phyloP scores from a whole-genome alignment of 1,140 invertebrate genomes.

The Gryon sp. region DNA sequence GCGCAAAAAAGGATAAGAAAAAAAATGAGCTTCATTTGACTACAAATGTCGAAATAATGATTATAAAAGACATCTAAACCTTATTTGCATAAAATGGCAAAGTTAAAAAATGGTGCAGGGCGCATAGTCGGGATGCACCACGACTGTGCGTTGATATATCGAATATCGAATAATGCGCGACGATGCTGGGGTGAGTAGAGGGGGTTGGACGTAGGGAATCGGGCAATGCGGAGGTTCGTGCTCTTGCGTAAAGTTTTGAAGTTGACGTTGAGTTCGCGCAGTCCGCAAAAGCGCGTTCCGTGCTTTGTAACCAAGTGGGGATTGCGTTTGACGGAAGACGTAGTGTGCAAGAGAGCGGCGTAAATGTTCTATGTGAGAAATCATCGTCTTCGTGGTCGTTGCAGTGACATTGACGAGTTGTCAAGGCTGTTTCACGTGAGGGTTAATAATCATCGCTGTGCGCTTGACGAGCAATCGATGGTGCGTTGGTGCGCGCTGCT shows the following conservation, averaged over 20 bases:
- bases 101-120: neutral
- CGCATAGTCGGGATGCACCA: neutral
- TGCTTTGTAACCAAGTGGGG: too few species aligned
- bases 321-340: neutral
- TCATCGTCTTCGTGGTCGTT: neutral
- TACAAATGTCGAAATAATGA: neutral
- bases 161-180: constrained; percentile 51
- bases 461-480: too few species aligned
- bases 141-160: constrained; percentile 45
- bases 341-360: neutral
- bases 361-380: neutral
- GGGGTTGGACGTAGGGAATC: constrained; percentile 59
- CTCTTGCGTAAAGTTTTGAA: constrained; percentile 62
- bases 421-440: neutral
- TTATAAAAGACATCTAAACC: neutral
- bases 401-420: constrained; percentile 35
- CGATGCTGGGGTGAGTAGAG: too few species aligned
- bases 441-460: neutral
- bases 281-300: constrained; percentile 25
- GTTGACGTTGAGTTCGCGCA: constrained; percentile 19
- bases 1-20: too few species aligned
- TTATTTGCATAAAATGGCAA: neutral
- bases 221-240: constrained; percentile 71
- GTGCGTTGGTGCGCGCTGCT: too few species aligned
- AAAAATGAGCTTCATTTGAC: neutral